Evolutionary conservation across 1,140 invertebrate genomes (phyloP).

Genomic region (Laupala kohalensis): DNA sequence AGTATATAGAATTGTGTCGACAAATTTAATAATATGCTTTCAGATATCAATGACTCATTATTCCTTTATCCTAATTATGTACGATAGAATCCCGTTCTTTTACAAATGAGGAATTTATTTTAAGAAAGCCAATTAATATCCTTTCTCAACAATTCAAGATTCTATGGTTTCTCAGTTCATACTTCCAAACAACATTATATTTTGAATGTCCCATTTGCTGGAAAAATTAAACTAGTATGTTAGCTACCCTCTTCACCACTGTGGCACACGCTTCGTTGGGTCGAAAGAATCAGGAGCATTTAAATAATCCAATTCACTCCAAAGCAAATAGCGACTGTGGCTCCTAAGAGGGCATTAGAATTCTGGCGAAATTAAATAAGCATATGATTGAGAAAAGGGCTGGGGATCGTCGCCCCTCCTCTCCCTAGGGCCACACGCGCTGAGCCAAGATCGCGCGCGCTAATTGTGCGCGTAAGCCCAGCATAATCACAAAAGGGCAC

Average conservation of each 20-base stretch:
- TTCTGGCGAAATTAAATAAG: not conserved
- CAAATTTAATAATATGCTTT: no score
- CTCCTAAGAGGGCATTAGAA: not conserved
- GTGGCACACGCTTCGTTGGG: not conserved
- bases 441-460: no score
- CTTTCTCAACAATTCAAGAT: no score
- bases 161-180: no score
- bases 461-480: not conserved
- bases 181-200: no score
- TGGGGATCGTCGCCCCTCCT: not conserved
- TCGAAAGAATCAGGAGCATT: not conserved
- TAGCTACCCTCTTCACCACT: not conserved
- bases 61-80: no score
- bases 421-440: not conserved
- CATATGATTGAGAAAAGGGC: not conserved
- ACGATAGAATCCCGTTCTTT: no score
- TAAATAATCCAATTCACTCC: not conserved
- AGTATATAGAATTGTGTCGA: no score
- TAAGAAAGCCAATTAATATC: no score
- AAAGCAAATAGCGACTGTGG: not conserved
- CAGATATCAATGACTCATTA: no score
- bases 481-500: not conserved
- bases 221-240: no score
- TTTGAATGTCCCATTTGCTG: not conserved
- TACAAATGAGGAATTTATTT: no score